phyloP scores from a whole-genome alignment of 2,888 invertebrate species.

The Eulithis prunata region DNA sequence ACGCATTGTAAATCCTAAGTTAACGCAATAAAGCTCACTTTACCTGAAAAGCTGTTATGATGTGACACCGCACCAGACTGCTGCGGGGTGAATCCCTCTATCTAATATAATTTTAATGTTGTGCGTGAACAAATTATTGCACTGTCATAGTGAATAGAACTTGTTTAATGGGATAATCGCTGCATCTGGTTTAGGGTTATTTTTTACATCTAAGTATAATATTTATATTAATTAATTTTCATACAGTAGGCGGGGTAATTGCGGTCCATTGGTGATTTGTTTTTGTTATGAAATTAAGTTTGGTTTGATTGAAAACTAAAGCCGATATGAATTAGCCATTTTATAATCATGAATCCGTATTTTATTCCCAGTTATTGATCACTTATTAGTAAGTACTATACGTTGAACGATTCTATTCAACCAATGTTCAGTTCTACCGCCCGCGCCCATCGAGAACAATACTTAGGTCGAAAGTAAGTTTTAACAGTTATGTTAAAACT shows the following conservation, averaged over 20 bases:
- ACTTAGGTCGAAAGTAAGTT: no score
- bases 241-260: conserved; percentile 62
- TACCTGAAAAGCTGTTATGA: background rate
- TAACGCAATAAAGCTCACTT: background rate
- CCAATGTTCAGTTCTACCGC: no score
- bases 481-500: no score
- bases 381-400: background rate
- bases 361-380: background rate
- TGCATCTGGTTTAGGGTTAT: conserved; percentile 71
- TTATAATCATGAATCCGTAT: background rate
- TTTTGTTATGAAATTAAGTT: conserved; percentile 51
- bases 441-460: no score
- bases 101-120: conserved; percentile 80
- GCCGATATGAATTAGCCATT: conserved; percentile 6
- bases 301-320: conserved; percentile 33
- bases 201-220: conserved; percentile 57
- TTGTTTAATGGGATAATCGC: conserved; percentile 73
- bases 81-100: conserved; percentile 53
- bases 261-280: conserved; percentile 61
- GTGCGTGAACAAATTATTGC: conserved; percentile 81
- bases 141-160: conserved; percentile 76
- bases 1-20: background rate
- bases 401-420: no score
- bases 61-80: background rate
- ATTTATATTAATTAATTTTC: conserved; percentile 71